Evolutionary conservation across 2,888 invertebrate genomes (phyloP), one percentile per base, ranked within the genome.

Genomic region (Lycocerus yunnanus): DNA sequence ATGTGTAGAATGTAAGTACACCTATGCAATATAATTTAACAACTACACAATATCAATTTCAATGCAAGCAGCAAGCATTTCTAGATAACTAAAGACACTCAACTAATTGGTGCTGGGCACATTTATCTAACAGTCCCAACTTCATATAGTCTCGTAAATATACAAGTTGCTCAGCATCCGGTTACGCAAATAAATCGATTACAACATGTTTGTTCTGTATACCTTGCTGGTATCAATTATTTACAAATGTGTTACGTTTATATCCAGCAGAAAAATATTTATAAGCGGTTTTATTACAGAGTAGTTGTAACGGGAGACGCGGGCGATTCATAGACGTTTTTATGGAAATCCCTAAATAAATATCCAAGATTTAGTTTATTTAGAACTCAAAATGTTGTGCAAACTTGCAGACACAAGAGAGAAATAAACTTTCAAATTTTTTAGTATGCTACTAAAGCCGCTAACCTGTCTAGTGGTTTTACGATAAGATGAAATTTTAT

Each of bases 111-210:
- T 68, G 71, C 71, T 74, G 60, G 71, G 66, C 71, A 71, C 75
- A 75, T 75, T 72, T 72, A 75, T 72, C 72, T 66, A 68, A 71
- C 66, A 72, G 61, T 66, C 69, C 72, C 15, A 60, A 69, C 72
- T 66, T 21, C 61, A 63, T 63, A 18, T 59, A 66, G 43, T 75
- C 72, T 75, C 69, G 75, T 72, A 75, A 75, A 75, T 75, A 75
- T 66, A 69, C 58, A 72, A 69, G 66, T 60, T 67, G 69, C 69
- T 61, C 72, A 71, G 75, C 79, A 79, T 78, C 79, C 79, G 77
- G 75, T 79, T 79, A 77, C 77, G 77, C 76, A 79, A 79, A 79
- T 79, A 77, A 75, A 79, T 77, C 77, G 74, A 67, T 74, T 71
- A 73, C 77, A 69, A 69, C 68, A 74, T 72, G 71, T 71, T 65